Evolutionary conservation across 2,888 invertebrate species (phyloP).

Genomic region (Phasia obesa): DNA sequence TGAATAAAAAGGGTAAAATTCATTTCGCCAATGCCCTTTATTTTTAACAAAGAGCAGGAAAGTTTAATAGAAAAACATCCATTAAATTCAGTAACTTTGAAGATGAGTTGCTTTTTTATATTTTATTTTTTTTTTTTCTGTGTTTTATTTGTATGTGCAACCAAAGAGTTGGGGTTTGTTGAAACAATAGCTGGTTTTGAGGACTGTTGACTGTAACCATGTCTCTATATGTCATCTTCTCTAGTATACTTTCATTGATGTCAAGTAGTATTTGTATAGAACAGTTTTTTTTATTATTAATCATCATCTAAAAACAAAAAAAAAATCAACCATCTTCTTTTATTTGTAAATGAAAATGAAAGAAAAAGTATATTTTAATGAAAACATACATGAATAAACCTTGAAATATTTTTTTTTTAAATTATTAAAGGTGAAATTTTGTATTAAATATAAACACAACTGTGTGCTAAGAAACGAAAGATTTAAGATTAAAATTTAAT

Average conservation of each 20-base stretch:
- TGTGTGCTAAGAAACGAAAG: not conserved
- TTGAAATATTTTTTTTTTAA: conserved; percentile 24
- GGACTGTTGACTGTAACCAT: not conserved
- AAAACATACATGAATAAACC: conserved; percentile 10
- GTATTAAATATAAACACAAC: not conserved
- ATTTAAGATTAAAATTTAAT: not conserved
- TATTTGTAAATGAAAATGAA: conserved; percentile 46
- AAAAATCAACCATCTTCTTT: conserved; percentile 40
- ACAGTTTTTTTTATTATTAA: conserved; percentile 62
- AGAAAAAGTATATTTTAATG: conserved; percentile 6
- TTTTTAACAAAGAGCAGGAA: conserved; percentile 32
- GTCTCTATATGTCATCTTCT: conserved; percentile 40
- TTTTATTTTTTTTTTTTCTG: conserved; percentile 1
- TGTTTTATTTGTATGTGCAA: conserved; percentile 41
- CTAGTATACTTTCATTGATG: conserved; percentile 55
- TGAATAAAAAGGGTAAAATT: conserved; percentile 53
- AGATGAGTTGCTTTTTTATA: conserved; percentile 36
- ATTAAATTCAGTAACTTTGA: conserved; percentile 48
- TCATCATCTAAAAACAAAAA: conserved; percentile 40
- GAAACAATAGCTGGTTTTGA: conserved; percentile 12
- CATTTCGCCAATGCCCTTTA: conserved; percentile 61
- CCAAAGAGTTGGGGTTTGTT: conserved; percentile 32
- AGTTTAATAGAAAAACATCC: conserved; percentile 38
- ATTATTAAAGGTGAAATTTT: conserved; percentile 16
- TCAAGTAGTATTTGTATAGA: conserved; percentile 59